phyloP scores from a whole-genome alignment of 2,888 invertebrate genomes.

The Nomada goodeniana region DNA sequence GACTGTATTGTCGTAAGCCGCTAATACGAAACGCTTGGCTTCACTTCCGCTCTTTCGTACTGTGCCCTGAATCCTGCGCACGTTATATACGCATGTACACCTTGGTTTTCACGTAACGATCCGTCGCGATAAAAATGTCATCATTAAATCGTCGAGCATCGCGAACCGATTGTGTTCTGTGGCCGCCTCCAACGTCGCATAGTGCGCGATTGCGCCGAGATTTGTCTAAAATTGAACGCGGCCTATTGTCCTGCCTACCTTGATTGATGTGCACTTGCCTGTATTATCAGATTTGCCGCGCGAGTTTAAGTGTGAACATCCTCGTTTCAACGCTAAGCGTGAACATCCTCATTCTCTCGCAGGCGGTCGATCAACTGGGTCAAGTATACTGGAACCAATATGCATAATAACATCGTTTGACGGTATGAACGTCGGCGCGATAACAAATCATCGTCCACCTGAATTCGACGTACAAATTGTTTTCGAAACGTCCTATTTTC shows the following conservation, averaged over 20 bases:
- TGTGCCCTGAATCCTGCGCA: conserved; percentile 24
- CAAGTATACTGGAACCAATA: conserved; percentile 50
- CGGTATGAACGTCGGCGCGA: conserved; percentile 4
- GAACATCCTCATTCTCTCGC: conserved; percentile 56
- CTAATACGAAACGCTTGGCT: conserved; percentile 71
- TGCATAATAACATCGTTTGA: conserved; percentile 12
- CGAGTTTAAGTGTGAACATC: conserved; percentile 54
- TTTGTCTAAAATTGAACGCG: conserved; percentile 48
- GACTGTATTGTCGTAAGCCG: conserved; percentile 61
- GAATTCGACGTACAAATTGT: not conserved
- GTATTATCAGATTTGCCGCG: conserved; percentile 48
- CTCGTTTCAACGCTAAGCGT: conserved; percentile 53
- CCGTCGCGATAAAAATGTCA: conserved; percentile 43
- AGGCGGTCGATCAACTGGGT: conserved; percentile 47
- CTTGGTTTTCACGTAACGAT: conserved; percentile 50
- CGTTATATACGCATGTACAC: not conserved
- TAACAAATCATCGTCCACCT: not conserved
- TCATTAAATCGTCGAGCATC: conserved; percentile 37
- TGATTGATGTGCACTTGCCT: conserved; percentile 26
- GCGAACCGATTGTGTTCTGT: conserved; percentile 9
- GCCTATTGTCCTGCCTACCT: conserved; percentile 41
- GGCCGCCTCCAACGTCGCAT: not conserved
- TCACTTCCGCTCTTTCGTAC: conserved; percentile 65
- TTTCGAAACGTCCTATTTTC: not conserved
- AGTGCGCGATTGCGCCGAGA: not conserved